Base-by-base conservation (phyloP, 64 coral and sea anemone genomes). In the Montipora capricornis region DNA sequence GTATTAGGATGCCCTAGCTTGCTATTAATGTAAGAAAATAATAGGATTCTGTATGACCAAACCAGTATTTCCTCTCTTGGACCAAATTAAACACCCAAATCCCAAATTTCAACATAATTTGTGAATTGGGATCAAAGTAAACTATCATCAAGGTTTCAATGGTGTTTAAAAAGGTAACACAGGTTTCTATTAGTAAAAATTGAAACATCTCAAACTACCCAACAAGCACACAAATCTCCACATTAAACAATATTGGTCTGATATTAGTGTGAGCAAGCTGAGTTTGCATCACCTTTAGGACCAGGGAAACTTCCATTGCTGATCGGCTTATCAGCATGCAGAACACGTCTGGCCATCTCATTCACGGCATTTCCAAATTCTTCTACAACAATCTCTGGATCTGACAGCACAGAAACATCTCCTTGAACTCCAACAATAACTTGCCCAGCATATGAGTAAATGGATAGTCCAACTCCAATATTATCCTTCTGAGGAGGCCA, bases 401-500 rank as follows among this genome's bases (percentile, higher is more conserved):
- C 95, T 76, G 62, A 85, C 80, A 99, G 79, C 8, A 96, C 20
- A 29, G 59, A 84, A 20, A 87, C 78, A 69, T 99, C 98, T 20
- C 95, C 73, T 47, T 92, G 89, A 22, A 84, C 95, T 77, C 92
- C 98, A 52, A 99, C 89, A 74, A 74, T 87, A 26, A 99, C 92
- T 73, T 92, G 69, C 8, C 92, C 95, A 1, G 92, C 95, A 62
- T 99, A 99, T 15, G 95, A 91, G 59, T 64, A 89, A 9, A 99
- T 92, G 3, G 95, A 96, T 15, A 96, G 58, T 5, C 98, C 98
- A 13, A 99, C 74, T 15, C 92, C 98, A 73, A 99, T 74, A 2
- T 87, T 89, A 76, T 93, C 66, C 45, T 80, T 88, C 85, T 96
- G 95, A n/a, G 98, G 98, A 82, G 95, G 95, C 92, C 95, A 94